Conservation (phyloP, 1,140 invertebrate species). For the Patella vulgata region DNA sequence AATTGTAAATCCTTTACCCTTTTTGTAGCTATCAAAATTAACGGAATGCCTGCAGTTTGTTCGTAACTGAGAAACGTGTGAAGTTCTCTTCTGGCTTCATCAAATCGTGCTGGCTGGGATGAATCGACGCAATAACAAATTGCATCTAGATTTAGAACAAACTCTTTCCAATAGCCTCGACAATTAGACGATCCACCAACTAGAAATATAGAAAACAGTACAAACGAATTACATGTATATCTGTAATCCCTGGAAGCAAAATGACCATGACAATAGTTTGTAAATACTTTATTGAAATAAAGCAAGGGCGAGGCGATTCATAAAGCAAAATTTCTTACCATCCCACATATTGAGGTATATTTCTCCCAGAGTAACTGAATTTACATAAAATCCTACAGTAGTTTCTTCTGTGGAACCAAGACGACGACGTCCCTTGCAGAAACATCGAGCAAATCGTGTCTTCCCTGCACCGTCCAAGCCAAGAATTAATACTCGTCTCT, state of each 20-base stretch:
- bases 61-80: neutral
- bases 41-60: neutral
- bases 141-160: neutral
- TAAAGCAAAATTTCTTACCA: slow-evolving; percentile 1
- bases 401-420: neutral
- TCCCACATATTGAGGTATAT: slow-evolving; percentile 10
- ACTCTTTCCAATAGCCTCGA: slow-evolving; percentile 3
- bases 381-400: slow-evolving; percentile 5
- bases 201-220: neutral
- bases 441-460: slow-evolving; percentile 5
- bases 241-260: too few species aligned
- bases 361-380: slow-evolving; percentile 1
- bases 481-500: neutral
- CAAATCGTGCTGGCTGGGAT: neutral
- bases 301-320: too few species aligned
- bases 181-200: slow-evolving; percentile 1
- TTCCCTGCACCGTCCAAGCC: slow-evolving; percentile 7
- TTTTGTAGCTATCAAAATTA: slow-evolving; percentile 7
- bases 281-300: too few species aligned
- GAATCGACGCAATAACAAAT: slow-evolving; percentile 5
- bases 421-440: slow-evolving; percentile 1
- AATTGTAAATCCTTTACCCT: neutral
- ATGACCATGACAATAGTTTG: neutral
- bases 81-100: neutral
- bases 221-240: neutral